These are phyloP conservation scores for Phyllotreta striolata DNA, from an alignment of 2,888 invertebrate species.

Conservation along the genomic window DNA sequence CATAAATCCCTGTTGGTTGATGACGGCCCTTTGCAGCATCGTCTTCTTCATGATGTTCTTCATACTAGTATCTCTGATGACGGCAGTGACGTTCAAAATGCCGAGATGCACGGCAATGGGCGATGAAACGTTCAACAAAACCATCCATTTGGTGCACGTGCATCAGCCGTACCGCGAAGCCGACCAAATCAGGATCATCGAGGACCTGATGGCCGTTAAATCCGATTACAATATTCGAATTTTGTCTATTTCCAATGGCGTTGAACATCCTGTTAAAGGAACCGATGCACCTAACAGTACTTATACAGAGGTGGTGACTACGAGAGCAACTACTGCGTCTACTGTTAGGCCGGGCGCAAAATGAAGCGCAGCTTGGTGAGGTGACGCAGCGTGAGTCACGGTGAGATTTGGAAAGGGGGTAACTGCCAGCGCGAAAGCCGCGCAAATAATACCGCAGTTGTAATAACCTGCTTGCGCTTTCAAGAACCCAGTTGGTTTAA, in stretches of 20 bases:
- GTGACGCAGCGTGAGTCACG: no score
- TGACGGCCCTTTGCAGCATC: constrained; percentile 49
- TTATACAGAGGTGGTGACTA: constrained; percentile 2
- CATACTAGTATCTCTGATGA: constrained; percentile 44
- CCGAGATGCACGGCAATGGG: constrained; percentile 47
- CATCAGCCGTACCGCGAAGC: constrained; percentile 47
- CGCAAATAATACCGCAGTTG: no score
- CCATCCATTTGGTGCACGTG: constrained; percentile 56
- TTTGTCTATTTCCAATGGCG: constrained; percentile 44
- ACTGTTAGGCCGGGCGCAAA: no score
- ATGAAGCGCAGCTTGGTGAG: no score
- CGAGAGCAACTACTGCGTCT: constrained; percentile 5
- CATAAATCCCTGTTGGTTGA: constrained; percentile 54
- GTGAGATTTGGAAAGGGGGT: no score
- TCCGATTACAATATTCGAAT: constrained; percentile 52
- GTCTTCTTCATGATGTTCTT: constrained; percentile 51
- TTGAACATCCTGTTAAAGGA: neutral
- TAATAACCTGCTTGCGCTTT: no score
- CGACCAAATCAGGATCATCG: constrained; percentile 51
- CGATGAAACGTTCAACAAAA: constrained; percentile 48
- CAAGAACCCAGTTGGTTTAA: no score
- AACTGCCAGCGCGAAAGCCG: no score
- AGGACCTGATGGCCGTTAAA: constrained; percentile 54
- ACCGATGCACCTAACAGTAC: neutral
- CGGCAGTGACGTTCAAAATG: constrained; percentile 38